These are phyloP conservation scores for Meiosimyza decipiens DNA, from an alignment of 2,888 invertebrate species.

Conservation along the genomic window DNA sequence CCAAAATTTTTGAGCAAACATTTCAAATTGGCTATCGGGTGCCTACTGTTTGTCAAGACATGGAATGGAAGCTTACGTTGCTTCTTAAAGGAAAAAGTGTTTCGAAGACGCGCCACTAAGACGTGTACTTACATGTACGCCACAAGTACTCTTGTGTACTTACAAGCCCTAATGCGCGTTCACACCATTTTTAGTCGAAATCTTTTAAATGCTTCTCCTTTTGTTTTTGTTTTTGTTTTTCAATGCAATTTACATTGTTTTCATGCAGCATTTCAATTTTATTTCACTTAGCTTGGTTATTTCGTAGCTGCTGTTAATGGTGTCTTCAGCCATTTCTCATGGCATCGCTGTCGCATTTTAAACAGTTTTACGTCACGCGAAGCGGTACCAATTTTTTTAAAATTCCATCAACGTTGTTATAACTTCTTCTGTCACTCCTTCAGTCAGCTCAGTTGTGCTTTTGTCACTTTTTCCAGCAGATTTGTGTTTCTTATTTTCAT, in stretches of 20 bases:
- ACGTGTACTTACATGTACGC: neutral
- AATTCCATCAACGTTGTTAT: conserved; percentile 39
- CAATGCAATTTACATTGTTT: conserved; percentile 24
- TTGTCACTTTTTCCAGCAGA: conserved; percentile 40
- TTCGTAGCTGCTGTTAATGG: conserved; percentile 1
- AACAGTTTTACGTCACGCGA: conserved; percentile 34
- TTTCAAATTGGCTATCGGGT: too few relatives aligned
- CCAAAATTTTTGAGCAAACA: too few relatives aligned
- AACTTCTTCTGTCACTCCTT: conserved; percentile 38
- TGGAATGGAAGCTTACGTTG: neutral
- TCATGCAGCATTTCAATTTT: conserved; percentile 11
- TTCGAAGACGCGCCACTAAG: neutral
- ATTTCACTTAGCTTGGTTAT: neutral
- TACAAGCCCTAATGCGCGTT: conserved; percentile 39
- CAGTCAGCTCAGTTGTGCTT: conserved; percentile 32
- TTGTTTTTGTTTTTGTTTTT: neutral
- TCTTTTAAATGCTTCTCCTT: conserved; percentile 16
- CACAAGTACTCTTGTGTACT: conserved; percentile 7
- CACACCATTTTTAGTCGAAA: conserved; percentile 35
- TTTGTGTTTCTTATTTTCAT: conserved; percentile 7
- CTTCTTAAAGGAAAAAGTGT: neutral
- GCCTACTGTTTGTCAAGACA: too few relatives aligned
- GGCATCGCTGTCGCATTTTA: conserved; percentile 39
- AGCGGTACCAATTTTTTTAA: conserved; percentile 39
- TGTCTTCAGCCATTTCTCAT: conserved; percentile 11